phyloP scores from a whole-genome alignment of 2,797 vertebrate species.

The Poeciliopsis infans region DNA sequence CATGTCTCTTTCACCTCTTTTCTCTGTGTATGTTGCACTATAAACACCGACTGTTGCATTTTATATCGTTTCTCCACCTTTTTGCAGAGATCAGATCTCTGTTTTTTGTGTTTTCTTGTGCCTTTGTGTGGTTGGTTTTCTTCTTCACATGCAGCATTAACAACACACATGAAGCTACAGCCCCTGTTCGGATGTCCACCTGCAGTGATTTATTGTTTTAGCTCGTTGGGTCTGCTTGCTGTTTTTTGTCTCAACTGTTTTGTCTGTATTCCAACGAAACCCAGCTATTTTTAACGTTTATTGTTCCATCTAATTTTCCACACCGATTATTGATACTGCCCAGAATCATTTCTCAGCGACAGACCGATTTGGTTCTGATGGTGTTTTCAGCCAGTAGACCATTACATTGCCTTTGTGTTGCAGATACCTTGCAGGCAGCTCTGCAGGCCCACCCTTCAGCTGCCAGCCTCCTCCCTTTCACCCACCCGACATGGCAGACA shows the following conservation, averaged over 20 bases:
- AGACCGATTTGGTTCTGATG: background rate
- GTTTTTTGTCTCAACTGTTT: background rate
- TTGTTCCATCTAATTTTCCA: background rate
- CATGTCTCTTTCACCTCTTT: background rate
- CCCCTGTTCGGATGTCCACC: background rate
- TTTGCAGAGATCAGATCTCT: background rate
- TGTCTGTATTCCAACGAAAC: background rate
- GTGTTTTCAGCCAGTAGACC: slow-evolving; percentile 45
- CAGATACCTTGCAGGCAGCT: slow-evolving; percentile 88
- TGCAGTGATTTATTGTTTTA: background rate
- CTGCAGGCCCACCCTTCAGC: slow-evolving; percentile 65
- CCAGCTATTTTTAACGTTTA: background rate
- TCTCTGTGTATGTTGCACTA: background rate
- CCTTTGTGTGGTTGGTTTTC: background rate
- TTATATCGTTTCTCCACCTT: background rate
- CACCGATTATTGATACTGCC: background rate
- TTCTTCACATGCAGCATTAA: background rate
- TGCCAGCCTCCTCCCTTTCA: slow-evolving; percentile 65
- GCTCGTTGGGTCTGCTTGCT: background rate
- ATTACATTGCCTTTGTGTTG: slow-evolving; percentile 75
- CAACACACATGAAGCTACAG: background rate
- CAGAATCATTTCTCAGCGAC: background rate
- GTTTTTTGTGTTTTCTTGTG: background rate
- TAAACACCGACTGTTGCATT: background rate
- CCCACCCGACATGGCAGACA: slow-evolving; percentile 50